phyloP scores from a whole-genome alignment of 2,888 invertebrate species.

The Pachycephus smyrnensis region DNA sequence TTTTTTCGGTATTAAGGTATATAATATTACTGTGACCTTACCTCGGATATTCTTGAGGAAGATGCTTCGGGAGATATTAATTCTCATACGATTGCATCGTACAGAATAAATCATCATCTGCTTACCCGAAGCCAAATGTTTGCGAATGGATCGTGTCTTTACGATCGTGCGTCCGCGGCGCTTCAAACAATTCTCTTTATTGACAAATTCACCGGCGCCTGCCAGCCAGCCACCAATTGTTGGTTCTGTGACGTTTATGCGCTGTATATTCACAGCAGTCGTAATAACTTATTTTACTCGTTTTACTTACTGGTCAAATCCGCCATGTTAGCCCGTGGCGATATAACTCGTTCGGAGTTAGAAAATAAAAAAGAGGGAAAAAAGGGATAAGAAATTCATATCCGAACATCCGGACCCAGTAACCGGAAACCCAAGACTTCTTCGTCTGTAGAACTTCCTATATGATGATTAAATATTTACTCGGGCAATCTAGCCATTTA shows the following conservation, averaged over 20 bases:
- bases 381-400: background rate
- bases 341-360: background rate
- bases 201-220: slow-evolving; percentile 2
- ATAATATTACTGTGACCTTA: background rate
- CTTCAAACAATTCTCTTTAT: slow-evolving; percentile 2
- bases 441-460: background rate
- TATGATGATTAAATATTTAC: background rate
- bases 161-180: background rate
- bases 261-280: background rate
- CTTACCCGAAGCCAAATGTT: background rate
- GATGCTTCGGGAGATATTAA: background rate
- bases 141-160: background rate
- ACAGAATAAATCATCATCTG: background rate
- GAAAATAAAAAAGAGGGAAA: background rate
- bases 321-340: background rate
- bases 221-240: slow-evolving; percentile 2
- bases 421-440: background rate
- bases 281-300: background rate
- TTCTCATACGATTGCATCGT: background rate
- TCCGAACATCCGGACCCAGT: background rate
- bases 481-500: background rate
- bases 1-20: background rate
- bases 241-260: slow-evolving; percentile 7
- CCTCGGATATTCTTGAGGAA: background rate
- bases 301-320: background rate